Evolutionary conservation across 2,888 invertebrate genomes (phyloP).

Genomic region (Agonum fuliginosum): DNA sequence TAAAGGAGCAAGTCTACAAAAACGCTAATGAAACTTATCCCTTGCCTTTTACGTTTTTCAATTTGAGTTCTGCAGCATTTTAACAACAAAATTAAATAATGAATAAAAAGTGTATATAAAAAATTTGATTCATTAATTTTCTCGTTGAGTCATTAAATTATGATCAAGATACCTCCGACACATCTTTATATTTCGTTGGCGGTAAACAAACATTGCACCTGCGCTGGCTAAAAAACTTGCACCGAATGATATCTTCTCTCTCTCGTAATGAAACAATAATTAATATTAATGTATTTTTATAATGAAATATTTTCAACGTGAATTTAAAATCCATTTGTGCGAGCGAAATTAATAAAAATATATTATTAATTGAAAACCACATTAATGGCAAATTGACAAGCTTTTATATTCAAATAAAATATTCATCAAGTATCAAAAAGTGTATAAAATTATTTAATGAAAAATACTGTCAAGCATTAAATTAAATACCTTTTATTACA

Average conservation of each 20-base stretch:
- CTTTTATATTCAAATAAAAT: conserved; percentile 36
- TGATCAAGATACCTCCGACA: conserved; percentile 33
- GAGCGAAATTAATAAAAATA: conserved; percentile 38
- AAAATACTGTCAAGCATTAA: conserved; percentile 6
- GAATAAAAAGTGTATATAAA: conserved; percentile 36
- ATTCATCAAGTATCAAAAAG: conserved; percentile 24
- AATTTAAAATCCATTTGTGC: conserved; percentile 45
- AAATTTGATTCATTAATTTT: conserved; percentile 44
- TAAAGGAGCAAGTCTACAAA: conserved; percentile 1
- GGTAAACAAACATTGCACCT: conserved; percentile 14
- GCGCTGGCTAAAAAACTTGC: conserved; percentile 9
- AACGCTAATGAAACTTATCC: conserved; percentile 17
- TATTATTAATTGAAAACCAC: conserved; percentile 38
- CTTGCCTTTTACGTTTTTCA: conserved; percentile 14
- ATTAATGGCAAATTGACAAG: conserved; percentile 19
- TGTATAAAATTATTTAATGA: conserved; percentile 20
- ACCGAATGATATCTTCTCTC: conserved; percentile 42
- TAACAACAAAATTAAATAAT: conserved; percentile 32
- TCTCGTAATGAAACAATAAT: conserved; percentile 38
- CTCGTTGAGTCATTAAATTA: conserved; percentile 44
- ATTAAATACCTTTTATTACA: conserved; percentile 34
- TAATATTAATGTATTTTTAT: conserved; percentile 49
- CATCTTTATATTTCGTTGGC: conserved; percentile 16
- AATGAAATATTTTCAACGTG: conserved; percentile 34
- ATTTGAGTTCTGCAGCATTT: conserved; percentile 17